Percentiles rank a stretch among this genome's conserved stretches.
These are phyloP conservation scores for Ormyrus thymus DNA, from an alignment of 2,888 invertebrate species.

Conservation along the genomic window DNA sequence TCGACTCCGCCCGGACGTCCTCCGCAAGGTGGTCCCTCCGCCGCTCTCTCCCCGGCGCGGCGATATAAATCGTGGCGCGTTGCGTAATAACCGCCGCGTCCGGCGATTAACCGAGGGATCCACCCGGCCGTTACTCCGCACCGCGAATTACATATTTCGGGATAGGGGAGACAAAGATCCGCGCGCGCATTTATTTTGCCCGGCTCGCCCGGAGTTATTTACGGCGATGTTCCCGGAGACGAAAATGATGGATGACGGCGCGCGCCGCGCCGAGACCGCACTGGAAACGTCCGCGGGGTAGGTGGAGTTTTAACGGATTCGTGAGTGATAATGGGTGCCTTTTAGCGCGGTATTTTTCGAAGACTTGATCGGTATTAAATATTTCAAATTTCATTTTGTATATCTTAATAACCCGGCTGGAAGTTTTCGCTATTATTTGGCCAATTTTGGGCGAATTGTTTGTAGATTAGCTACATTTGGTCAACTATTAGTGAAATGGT, in stretches of 20 bases:
- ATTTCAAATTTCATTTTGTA: no score
- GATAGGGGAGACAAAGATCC: neutral
- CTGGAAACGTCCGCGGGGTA: no score
- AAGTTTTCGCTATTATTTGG: no score
- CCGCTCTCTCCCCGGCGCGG: neutral
- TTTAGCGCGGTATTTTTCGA: no score
- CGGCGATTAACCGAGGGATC: slow-evolving; percentile 12
- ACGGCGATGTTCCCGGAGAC: neutral
- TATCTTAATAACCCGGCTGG: no score
- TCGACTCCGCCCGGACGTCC: no score
- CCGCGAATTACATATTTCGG: neutral
- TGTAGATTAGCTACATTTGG: no score
- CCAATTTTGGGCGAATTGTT: no score
- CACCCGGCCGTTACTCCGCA: neutral
- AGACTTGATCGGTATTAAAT: no score
- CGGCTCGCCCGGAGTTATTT: neutral
- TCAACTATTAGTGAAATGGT: no score
- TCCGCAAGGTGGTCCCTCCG: slow-evolving; percentile 17
- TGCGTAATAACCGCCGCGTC: slow-evolving; percentile 26
- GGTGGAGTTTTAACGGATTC: no score
- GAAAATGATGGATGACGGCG: slow-evolving; percentile 15
- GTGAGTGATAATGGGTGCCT: no score
- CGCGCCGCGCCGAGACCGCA: neutral
- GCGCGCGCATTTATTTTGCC: neutral
- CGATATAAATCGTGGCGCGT: slow-evolving; percentile 31